Evolutionary conservation across 2,797 vertebrate species (phyloP).

Genomic region (Hafferia zeledoni): DNA sequence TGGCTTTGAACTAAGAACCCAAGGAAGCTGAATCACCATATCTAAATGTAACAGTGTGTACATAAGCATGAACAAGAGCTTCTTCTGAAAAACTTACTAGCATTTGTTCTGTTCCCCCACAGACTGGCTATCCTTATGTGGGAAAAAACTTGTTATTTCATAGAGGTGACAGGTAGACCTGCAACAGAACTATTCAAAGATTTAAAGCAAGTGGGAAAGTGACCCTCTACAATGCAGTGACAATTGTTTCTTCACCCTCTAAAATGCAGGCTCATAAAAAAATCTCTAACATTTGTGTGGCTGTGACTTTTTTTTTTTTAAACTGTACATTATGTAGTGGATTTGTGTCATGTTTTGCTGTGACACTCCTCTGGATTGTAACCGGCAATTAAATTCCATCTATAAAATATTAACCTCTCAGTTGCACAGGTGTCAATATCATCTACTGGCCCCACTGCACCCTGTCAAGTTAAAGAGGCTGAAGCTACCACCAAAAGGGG

Average conservation of each 20-base stretch:
- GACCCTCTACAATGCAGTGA: background rate
- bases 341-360: background rate
- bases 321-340: background rate
- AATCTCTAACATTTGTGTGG: background rate
- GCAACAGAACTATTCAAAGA: background rate
- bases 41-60: background rate
- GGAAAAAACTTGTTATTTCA: background rate
- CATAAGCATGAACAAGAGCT: background rate
- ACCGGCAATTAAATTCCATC: background rate
- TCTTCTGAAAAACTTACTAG: background rate
- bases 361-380: background rate
- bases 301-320: background rate
- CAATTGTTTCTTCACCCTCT: background rate
- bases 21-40: background rate
- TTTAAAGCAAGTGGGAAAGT: background rate
- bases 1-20: background rate
- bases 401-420: background rate
- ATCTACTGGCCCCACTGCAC: background rate
- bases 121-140: background rate
- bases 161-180: background rate
- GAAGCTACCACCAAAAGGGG: background rate
- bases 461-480: background rate
- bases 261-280: background rate
- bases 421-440: accelerated
- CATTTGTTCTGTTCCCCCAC: background rate